Evolutionary conservation across 2,888 invertebrate species (phyloP).

Genomic region (Leptura quadrifasciata): DNA sequence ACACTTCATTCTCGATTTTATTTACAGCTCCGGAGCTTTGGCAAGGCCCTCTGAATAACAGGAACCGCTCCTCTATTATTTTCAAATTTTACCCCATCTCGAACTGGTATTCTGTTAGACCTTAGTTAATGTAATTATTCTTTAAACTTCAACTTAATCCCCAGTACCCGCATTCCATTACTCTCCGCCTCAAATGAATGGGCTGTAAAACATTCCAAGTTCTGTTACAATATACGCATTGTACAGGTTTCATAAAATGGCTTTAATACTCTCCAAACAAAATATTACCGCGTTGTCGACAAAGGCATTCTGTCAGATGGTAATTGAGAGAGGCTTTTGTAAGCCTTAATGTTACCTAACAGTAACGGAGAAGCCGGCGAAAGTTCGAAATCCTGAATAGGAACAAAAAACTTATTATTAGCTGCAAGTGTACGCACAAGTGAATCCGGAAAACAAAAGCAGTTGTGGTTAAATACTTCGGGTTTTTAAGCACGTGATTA

Average conservation of each 20-base stretch:
- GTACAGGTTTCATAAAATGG: background rate
- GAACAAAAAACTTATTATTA: background rate
- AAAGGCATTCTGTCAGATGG: background rate
- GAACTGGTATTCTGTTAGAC: too few relatives aligned
- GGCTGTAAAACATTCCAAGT: background rate
- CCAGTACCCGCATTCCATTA: background rate
- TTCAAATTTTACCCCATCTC: too few relatives aligned
- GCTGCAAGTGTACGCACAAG: background rate
- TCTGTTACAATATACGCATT: background rate
- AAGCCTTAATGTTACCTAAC: background rate
- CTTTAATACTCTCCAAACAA: background rate
- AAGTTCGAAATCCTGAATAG: background rate
- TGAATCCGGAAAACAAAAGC: constrained; percentile 16
- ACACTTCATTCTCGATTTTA: too few relatives aligned
- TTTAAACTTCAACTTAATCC: too few relatives aligned
- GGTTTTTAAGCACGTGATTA: background rate
- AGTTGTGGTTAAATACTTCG: background rate
- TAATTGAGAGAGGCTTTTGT: background rate
- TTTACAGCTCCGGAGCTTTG: too few relatives aligned
- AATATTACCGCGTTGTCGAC: background rate
- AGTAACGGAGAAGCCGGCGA: constrained; percentile 4
- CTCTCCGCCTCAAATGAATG: background rate
- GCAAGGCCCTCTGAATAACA: too few relatives aligned
- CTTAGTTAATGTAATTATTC: too few relatives aligned
- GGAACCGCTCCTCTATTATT: too few relatives aligned